Percentiles rank a stretch among this genome's conserved stretches.
Conservation (phyloP, 2,797 vertebrate species). For the Sarcoramphus papa region DNA sequence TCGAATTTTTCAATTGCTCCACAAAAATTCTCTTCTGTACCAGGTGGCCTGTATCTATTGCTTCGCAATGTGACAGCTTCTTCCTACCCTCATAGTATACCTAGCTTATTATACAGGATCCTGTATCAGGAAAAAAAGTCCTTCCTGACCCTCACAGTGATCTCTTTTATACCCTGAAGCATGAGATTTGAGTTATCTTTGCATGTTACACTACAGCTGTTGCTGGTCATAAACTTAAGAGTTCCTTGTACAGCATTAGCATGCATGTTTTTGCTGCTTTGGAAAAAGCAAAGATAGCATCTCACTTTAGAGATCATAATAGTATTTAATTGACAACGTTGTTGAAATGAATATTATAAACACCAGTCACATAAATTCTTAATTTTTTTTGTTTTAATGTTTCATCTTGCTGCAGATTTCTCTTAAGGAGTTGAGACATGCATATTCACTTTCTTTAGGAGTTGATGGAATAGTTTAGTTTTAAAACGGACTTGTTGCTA, state of each 20-base stretch:
- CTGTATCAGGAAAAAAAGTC: neutral
- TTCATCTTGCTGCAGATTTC: constrained; percentile 11
- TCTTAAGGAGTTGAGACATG: neutral
- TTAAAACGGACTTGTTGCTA: neutral
- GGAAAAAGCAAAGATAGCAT: constrained; percentile 35
- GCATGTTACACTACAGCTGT: neutral
- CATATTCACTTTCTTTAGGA: neutral
- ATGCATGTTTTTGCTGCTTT: neutral
- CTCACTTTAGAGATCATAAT: neutral
- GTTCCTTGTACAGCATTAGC: neutral
- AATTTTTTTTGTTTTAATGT: neutral
- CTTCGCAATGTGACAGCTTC: neutral
- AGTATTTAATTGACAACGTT: constrained; percentile 37
- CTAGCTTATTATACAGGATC: neutral
- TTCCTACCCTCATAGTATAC: neutral
- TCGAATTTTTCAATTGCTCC: neutral
- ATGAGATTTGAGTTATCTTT: neutral
- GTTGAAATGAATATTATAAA: constrained; percentile 40
- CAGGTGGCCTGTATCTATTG: neutral
- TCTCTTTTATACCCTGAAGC: neutral
- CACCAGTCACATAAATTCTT: neutral
- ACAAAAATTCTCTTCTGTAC: neutral
- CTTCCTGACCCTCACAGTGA: neutral
- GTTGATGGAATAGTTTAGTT: neutral
- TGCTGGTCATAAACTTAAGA: neutral